Evolutionary conservation across 2,113 vertebrate species (phyloP), one percentile per base, ranked within the genome.

Genomic region (Chaetops frenatus): DNA sequence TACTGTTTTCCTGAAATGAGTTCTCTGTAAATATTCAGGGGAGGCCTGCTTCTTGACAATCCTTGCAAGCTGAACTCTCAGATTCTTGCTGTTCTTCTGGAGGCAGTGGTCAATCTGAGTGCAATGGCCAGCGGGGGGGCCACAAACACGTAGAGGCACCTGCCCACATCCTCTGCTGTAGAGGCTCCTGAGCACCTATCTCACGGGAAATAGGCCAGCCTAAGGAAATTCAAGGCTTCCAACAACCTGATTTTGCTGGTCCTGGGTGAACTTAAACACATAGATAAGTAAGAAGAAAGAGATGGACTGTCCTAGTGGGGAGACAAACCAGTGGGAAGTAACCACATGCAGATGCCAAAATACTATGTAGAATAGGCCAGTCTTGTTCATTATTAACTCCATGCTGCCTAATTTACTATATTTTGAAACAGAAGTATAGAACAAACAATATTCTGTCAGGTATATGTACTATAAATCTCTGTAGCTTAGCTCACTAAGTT

Each of bases 61-160:
- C 11, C 31, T 45, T 66, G 11, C n/a, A 58, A 76, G 23, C 4
- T 24, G 12, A 70, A 50, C 83, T 86, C 33, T 81, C 64, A 66
- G 15, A 35, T 40, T 45, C 31, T 61, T 70, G n/a, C 8, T 67
- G 44, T 40, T 72, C 8, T 7, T 36, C 64, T 53, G 65, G 58
- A 64, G 69, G 12, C 74, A 54, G 15, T 5, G 23, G 33, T 54
- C 29, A 81, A 6, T 11, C 23, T 31, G 36, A 83, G 23, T 5
- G 20, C 4, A 3, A n/a, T 28, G 29, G 51, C 14, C 64, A 65
- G 21, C 5, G 9, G 11, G 50, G 22, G 3, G 20, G 14, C 3
- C 54, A 31, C 6, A 31, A 10, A n/a, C 3, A 3, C 10, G 1
- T 15, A 9, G 2, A 29, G 35, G 12, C 11, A 54, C 28, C 9